A percentile compares a stretch with the other conserved stretches of the same genome.
phyloP scores from a whole-genome alignment of 2,797 vertebrate genomes.

The Pantherophis alleghaniensis region DNA sequence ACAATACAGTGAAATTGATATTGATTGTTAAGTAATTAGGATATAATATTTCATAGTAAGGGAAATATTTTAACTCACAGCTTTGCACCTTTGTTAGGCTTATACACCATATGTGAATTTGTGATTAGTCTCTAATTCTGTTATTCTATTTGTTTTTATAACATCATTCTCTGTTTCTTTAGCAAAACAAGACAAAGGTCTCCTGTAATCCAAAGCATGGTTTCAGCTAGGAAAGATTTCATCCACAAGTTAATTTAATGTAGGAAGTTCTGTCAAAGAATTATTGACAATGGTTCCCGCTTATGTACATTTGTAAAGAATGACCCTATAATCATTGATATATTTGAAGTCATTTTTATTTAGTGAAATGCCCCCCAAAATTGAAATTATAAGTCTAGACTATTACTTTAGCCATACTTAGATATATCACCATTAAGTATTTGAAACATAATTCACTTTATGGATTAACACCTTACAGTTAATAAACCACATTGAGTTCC shows the following conservation, averaged over 20 bases:
- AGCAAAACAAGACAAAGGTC: conserved; percentile 77
- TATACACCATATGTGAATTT: background rate
- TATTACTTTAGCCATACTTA: conserved; percentile 87
- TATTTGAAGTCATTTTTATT: background rate
- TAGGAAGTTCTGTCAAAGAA: conserved; percentile 71
- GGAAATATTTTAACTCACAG: background rate
- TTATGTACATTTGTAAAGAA: conserved; percentile 60
- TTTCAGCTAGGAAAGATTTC: conserved; percentile 71
- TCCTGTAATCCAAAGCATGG: conserved; percentile 80
- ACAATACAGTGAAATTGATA: conserved; percentile 80
- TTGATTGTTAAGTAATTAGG: conserved; percentile 83
- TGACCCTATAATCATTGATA: background rate
- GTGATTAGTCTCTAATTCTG: background rate
- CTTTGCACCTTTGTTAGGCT: background rate
- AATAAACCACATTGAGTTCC: conserved; percentile 88
- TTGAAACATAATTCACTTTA: conserved; percentile 95
- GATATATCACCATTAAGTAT: conserved; percentile 86
- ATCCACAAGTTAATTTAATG: conserved; percentile 75
- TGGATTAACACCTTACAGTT: conserved; percentile 89
- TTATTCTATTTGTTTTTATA: conserved; percentile 92
- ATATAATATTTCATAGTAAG: background rate
- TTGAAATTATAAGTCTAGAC: conserved; percentile 70
- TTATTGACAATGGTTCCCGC: conserved; percentile 74
- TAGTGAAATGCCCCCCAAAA: background rate
- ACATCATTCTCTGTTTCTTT: conserved; percentile 83